Evolutionary conservation across 2,113 vertebrate species (phyloP), one percentile per base, ranked within the genome.

Genomic region (Cyanoliseus patagonus): DNA sequence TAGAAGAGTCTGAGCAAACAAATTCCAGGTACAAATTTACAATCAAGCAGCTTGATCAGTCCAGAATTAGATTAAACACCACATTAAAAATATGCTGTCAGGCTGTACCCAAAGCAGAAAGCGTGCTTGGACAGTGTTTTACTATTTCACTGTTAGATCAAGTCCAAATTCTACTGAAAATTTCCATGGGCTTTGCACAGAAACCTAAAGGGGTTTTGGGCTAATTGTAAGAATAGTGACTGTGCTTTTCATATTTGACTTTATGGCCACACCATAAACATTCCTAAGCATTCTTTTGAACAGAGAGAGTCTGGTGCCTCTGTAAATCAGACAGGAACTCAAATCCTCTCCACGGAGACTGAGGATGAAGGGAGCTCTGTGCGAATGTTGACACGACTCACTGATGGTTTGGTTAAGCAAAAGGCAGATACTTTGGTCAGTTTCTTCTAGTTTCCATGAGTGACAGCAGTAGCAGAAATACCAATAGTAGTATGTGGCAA

Each of bases 401-500:
- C 11, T 13, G 27, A 15, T 52, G 6, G 25, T n/a, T 72, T 59
- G 55, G 14, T 18, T 35, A 53, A 72, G 46, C 39, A 35, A 44
- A 53, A 53, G 13, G 19, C 7, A 15, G 44, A 52, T 10, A 20
- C 18, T 37, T 23, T 15, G 46, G 37, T 2, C 55, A 68, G 10
- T 59, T 61, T 70, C 42, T 68, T 46, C n/a, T 33, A 7, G 7
- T 17, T 88, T 33, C 31, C 16, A 6, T 3, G 7, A 66, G 23
- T 20, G 55, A 20, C 10, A 74, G 9, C 0, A 57, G 68, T 19
- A 51, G 52, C 46, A 83, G 67, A 69, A 84, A 83, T 25, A 57
- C 2, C 28, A 37, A 5, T 0, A 37, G 24, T 1, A 30, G 12
- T 2, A 74, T 1, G 2, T 17, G n/a, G 44, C 25, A 81, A 86